A percentile compares a stretch with the other conserved stretches of the same genome.
Evolutionary conservation across 2,113 vertebrate species (phyloP).

Genomic region (Glaucidium brasilianum): DNA sequence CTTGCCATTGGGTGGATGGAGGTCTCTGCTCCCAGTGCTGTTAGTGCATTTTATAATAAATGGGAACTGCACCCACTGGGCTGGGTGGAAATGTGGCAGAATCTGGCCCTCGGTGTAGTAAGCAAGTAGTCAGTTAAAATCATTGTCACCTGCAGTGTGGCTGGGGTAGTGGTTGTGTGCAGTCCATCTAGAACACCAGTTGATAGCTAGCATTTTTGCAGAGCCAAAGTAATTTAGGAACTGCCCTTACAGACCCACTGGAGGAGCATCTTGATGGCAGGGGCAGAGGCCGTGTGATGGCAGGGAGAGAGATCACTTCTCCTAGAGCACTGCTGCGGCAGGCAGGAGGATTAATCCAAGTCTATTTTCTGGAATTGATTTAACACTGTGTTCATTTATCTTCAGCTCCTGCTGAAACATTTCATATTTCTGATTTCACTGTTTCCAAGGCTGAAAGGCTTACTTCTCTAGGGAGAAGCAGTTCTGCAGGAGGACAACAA

Average conservation of each 20-base stretch:
- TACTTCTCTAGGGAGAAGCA: conserved; percentile 27
- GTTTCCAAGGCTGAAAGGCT: conserved; percentile 38
- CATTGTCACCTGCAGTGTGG: background rate
- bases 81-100: background rate
- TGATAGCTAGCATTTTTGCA: background rate
- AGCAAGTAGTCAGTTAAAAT: background rate
- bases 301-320: background rate
- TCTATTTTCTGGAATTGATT: conserved; percentile 49
- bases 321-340: background rate
- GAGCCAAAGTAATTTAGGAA: background rate
- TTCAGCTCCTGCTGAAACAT: conserved; percentile 34
- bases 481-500: conserved; percentile 58
- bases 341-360: conserved; percentile 25
- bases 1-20: background rate
- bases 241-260: background rate
- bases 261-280: background rate
- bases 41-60: background rate
- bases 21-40: background rate
- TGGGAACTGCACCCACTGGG: background rate
- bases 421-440: conserved; percentile 49
- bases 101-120: background rate
- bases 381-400: conserved; percentile 47
- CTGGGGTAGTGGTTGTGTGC: background rate
- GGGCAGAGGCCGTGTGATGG: background rate
- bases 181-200: too few relatives aligned